Conservation (phyloP, 1,140 invertebrate genomes). For the Drosophila pallidifrons region DNA sequence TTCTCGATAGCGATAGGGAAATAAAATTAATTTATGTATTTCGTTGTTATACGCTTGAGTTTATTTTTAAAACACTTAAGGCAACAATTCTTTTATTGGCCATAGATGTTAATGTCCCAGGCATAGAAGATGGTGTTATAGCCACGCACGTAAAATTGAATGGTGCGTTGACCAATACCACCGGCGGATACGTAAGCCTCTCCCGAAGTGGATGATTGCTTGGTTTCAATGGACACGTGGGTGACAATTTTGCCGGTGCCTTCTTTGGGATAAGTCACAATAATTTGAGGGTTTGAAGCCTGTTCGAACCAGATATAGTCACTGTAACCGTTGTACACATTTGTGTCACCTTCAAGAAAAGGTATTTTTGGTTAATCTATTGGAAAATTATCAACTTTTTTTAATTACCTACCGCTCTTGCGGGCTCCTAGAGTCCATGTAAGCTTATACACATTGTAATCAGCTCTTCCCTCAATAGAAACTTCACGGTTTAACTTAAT, state of each 20-base stretch:
- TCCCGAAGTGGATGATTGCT: conserved; percentile 1
- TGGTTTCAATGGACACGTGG: conserved; percentile 7
- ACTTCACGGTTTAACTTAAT: conserved; percentile 8
- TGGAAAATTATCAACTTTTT: background rate
- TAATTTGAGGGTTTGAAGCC: background rate
- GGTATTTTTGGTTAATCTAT: background rate
- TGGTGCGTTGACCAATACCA: conserved; percentile 21
- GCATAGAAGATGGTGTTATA: conserved; percentile 25
- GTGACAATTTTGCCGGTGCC: conserved; percentile 23
- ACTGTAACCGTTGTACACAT: background rate
- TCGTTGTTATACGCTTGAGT: conserved; percentile 2
- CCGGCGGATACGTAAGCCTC: conserved; percentile 8
- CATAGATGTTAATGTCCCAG: conserved; percentile 36
- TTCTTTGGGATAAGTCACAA: conserved; percentile 6
- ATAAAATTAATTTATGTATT: conserved; percentile 20
- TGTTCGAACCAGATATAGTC: conserved; percentile 20
- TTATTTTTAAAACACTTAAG: conserved; percentile 16
- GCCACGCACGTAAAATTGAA: conserved; percentile 23
- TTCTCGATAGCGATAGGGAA: conserved; percentile 16
- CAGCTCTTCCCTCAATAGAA: background rate
- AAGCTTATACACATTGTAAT: conserved; percentile 8
- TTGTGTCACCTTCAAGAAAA: conserved; percentile 22
- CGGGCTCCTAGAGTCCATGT: conserved; percentile 12
- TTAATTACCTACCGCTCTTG: conserved; percentile 11
- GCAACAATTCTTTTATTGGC: background rate